A percentile compares a stretch with the other conserved stretches of the same genome.
These are phyloP conservation scores for Drosophila siamana DNA, from an alignment of 2,888 invertebrate genomes.

Conservation along the genomic window DNA sequence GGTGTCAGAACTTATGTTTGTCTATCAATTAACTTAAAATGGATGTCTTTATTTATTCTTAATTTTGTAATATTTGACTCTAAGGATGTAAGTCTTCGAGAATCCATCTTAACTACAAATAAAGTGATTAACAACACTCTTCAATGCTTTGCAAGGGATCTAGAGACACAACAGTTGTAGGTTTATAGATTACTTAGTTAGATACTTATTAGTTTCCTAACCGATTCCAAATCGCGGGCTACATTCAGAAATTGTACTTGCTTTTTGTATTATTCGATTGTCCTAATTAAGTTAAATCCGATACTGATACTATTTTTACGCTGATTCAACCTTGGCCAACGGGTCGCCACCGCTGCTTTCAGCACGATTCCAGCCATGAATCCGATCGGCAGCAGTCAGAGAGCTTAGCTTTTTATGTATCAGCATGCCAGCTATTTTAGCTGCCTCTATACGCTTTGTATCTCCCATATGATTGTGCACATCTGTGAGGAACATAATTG, in stretches of 20 bases:
- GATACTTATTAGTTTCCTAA: background rate
- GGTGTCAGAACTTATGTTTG: background rate
- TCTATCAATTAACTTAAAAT: conserved; percentile 16
- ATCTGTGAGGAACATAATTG: conserved; percentile 63
- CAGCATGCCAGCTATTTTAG: conserved; percentile 81
- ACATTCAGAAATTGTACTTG: conserved; percentile 18
- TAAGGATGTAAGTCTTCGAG: background rate
- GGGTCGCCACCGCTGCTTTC: conserved; percentile 31
- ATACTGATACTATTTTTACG: conserved; percentile 19
- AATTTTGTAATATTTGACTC: background rate
- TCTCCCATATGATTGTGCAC: conserved; percentile 84
- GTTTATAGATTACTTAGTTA: background rate
- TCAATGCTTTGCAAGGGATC: background rate
- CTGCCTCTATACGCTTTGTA: conserved; percentile 81
- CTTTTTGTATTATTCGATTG: conserved; percentile 25
- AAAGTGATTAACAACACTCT: conserved; percentile 4
- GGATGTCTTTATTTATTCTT: conserved; percentile 7
- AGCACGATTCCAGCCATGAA: conserved; percentile 55
- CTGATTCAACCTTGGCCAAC: conserved; percentile 26
- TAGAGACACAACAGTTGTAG: background rate
- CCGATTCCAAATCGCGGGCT: background rate
- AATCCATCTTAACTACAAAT: background rate
- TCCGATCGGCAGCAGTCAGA: conserved; percentile 69
- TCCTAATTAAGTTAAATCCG: conserved; percentile 16
- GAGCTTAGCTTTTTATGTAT: conserved; percentile 82